Base-by-base conservation (phyloP, 2,888 invertebrate genomes). In the Dryobotodes eremita region DNA sequence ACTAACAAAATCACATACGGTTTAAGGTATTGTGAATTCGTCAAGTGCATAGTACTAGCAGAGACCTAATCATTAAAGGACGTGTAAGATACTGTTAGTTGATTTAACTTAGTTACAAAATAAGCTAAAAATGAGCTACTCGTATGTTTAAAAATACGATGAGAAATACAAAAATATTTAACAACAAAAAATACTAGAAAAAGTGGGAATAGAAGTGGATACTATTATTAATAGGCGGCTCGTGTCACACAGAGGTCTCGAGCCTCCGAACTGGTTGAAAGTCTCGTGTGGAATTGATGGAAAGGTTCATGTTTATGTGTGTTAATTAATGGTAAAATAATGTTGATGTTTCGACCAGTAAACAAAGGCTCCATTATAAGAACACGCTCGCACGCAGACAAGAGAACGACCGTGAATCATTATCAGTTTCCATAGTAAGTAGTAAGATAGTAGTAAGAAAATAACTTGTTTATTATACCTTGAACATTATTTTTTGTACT, bases 381-480 rank as follows among this genome's bases (percentile, higher is more conserved):
- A 68, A 55, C 62, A 48, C 26, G 26, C 42, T 6, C 6, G 11
- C 23, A n/a, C n/a, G 5, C 36, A 62, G 36, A 36, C 42, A 42
- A 42, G 5, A 42, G 23, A 36, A 36, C 36, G 6, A 13, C 69
- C 61, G 50, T 46, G 59, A 61, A 62, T 80, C 65, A 80, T 71
- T 64, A 82, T 74, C 65, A 5, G 42, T 5, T 42, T 71, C 73
- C 50, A 31, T 62, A 48, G n/a, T n/a, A n/a, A n/a, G n/a, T n/a
- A n/a, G n/a, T n/a, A n/a, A n/a, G n/a, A n/a, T n/a, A n/a, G n/a
- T n/a, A n/a, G 48, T 55, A 53, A 65, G 48, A 57, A 36, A 74
- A 78, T 71, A 66, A 57, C 48, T 71, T 73, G 11, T 82, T 75
- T 71, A 59, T 59, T 82, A 42, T 42, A 42, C 42, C 42, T 42